Evolutionary conservation across 2,888 invertebrate species (phyloP).

Genomic region (Cyaniris semiargus): DNA sequence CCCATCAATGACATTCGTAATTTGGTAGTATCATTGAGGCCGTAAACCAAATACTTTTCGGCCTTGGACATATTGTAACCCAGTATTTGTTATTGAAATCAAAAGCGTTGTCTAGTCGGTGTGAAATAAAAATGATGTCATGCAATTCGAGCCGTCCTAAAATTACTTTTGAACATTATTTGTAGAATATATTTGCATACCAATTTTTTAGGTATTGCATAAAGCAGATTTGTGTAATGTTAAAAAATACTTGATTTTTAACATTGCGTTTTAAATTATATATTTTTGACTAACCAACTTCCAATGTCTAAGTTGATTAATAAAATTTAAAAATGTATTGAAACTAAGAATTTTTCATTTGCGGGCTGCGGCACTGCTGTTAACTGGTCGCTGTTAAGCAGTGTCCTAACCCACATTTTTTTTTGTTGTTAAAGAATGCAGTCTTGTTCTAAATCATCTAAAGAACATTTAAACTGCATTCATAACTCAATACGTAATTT

Average conservation of each 20-base stretch:
- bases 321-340: neutral
- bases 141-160: neutral
- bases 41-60: neutral
- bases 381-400: too few relatives aligned
- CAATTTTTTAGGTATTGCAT: neutral
- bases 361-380: too few relatives aligned
- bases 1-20: neutral
- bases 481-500: too few relatives aligned
- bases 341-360: neutral
- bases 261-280: neutral
- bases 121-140: conserved; percentile 26
- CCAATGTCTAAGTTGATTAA: neutral
- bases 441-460: too few relatives aligned
- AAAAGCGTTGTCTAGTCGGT: conserved; percentile 22
- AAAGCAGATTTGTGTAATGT: neutral
- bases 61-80: neutral
- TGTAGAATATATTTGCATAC: conserved; percentile 6
- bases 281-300: neutral
- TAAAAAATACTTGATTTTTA: neutral
- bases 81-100: conserved; percentile 14
- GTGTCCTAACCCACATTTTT: too few relatives aligned
- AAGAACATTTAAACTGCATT: too few relatives aligned
- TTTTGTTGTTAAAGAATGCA: too few relatives aligned
- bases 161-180: conserved; percentile 14
- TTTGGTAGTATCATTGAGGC: neutral